Evolutionary conservation across 2,888 invertebrate genomes (phyloP).

Genomic region (Chironomus tentans): DNA sequence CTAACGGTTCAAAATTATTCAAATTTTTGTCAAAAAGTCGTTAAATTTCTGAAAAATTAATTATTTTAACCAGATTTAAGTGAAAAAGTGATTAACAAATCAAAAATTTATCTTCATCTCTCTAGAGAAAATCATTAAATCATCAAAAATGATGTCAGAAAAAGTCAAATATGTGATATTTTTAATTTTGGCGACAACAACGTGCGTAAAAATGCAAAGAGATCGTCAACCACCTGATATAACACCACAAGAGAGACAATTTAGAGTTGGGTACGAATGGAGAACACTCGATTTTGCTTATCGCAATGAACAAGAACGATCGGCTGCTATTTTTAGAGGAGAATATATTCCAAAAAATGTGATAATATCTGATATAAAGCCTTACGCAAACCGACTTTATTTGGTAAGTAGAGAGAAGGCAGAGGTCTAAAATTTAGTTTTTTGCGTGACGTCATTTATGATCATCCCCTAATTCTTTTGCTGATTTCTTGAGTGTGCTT

Average conservation of each 20-base stretch:
- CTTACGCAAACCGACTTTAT: constrained; percentile 57
- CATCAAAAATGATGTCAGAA: neutral
- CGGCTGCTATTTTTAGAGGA: constrained; percentile 47
- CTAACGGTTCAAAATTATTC: too few species aligned
- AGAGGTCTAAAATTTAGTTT: too few species aligned
- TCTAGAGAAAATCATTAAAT: neutral
- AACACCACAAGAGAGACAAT: constrained; percentile 41
- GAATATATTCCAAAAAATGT: constrained; percentile 59
- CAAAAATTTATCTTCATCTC: neutral
- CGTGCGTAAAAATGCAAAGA: constrained; percentile 5
- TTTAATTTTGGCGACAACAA: neutral
- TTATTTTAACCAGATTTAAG: neutral
- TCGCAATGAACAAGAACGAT: constrained; percentile 49
- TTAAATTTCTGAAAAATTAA: neutral
- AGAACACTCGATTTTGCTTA: constrained; percentile 59
- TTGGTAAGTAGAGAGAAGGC: constrained; percentile 38
- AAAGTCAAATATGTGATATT: too few species aligned
- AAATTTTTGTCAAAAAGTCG: too few species aligned
- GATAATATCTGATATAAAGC: constrained; percentile 57
- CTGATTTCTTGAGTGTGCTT: too few species aligned
- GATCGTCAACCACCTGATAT: constrained; percentile 28
- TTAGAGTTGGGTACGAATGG: constrained; percentile 66
- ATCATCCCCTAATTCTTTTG: too few species aligned
- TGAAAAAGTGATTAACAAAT: neutral
- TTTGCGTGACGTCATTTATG: too few species aligned